Evolutionary conservation across 2,797 vertebrate species (phyloP).

Genomic region (Threskiornis aethiopicus): DNA sequence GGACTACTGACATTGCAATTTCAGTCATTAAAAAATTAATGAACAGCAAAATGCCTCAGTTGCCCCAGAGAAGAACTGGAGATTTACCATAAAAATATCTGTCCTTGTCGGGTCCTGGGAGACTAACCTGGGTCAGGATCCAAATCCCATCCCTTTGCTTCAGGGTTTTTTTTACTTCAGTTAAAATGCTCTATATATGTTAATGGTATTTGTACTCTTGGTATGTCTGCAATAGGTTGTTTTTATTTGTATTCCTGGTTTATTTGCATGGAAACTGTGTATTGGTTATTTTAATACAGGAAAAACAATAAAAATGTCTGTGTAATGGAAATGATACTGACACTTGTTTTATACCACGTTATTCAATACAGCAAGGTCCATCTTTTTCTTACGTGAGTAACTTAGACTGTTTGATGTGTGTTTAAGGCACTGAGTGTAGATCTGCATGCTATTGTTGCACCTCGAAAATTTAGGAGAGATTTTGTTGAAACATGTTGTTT

Average conservation of each 20-base stretch:
- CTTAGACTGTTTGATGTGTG: slow-evolving; percentile 75
- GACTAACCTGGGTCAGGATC: neutral
- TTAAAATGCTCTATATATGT: neutral
- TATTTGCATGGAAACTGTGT: neutral
- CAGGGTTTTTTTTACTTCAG: neutral
- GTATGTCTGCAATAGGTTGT: neutral
- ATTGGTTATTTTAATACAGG: slow-evolving; percentile 47
- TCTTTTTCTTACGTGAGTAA: slow-evolving; percentile 87
- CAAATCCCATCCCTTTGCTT: neutral
- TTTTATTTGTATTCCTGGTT: neutral
- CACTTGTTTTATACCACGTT: slow-evolving; percentile 75
- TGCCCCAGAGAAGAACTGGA: neutral
- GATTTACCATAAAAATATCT: neutral
- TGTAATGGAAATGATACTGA: slow-evolving; percentile 69
- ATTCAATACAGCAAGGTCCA: slow-evolving; percentile 83
- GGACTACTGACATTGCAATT: neutral
- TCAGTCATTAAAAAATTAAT: neutral
- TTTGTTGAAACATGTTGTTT: slow-evolving; percentile 42
- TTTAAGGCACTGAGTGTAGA: slow-evolving; percentile 77
- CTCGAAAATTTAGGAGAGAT: slow-evolving; percentile 12
- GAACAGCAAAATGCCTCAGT: neutral
- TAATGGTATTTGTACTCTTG: neutral
- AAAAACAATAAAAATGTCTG: slow-evolving; percentile 7
- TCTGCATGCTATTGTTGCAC: slow-evolving; percentile 80
- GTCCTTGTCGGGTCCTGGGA: neutral